Evolutionary conservation across 2,888 invertebrate genomes (phyloP).

Genomic region (Temnothorax ravouxi): DNA sequence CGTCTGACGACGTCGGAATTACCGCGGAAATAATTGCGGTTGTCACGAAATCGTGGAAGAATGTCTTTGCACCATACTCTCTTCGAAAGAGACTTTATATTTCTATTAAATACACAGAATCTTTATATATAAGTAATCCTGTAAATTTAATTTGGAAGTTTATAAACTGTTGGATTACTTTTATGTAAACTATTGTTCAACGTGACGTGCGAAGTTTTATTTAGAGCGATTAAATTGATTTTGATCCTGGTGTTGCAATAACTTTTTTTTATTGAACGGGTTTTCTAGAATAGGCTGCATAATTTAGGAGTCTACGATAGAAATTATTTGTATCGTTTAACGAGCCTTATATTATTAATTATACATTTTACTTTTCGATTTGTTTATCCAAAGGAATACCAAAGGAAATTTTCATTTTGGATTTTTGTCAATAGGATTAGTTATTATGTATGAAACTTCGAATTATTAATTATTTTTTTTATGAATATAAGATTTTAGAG

Average conservation of each 20-base stretch:
- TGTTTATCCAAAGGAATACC: conserved; percentile 67
- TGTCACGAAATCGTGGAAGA: not conserved
- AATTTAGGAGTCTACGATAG: conserved; percentile 1
- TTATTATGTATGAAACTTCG: not conserved
- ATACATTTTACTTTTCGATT: not conserved
- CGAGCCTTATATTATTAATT: conserved; percentile 23
- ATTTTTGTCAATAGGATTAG: conserved; percentile 21
- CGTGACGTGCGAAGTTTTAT: not conserved
- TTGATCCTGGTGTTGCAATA: not conserved
- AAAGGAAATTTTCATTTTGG: conserved; percentile 67
- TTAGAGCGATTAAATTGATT: conserved; percentile 8
- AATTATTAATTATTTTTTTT: conserved; percentile 29
- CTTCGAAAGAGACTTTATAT: conserved; percentile 23
- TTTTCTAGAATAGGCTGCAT: not conserved
- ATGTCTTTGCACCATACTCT: not conserved
- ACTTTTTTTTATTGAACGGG: conserved; percentile 10
- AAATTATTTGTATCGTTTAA: not conserved
- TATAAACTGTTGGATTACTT: not conserved
- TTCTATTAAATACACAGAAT: not conserved
- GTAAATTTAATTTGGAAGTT: not conserved
- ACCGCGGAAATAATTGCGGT: not conserved
- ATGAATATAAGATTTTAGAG: not conserved
- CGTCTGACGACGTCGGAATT: conserved; percentile 1
- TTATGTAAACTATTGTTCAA: not conserved
- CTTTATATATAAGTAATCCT: not conserved